These are phyloP conservation scores for Rhea americana DNA, from an alignment of 2,113 vertebrate genomes.

Conservation along the genomic window DNA sequence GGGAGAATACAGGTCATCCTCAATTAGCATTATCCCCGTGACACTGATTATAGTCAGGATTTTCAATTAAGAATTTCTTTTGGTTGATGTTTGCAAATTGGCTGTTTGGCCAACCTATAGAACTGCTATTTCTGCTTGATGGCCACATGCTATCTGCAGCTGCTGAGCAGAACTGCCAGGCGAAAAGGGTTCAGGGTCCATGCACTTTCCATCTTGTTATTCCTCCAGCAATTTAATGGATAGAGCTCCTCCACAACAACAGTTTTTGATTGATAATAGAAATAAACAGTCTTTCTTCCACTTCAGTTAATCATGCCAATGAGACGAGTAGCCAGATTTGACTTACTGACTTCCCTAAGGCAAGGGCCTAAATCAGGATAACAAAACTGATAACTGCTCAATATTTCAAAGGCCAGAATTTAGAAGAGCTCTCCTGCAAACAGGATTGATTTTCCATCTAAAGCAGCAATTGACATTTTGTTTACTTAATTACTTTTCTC, in stretches of 20 bases:
- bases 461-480: neutral
- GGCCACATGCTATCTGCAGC: fast-evolving
- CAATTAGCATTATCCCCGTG: neutral
- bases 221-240: neutral
- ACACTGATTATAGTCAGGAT: neutral
- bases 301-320: neutral
- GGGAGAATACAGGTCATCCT: neutral
- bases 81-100: neutral
- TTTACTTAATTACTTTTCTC: neutral
- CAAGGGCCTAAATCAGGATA: neutral
- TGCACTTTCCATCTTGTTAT: neutral
- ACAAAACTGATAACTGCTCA: neutral
- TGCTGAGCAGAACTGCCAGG: neutral
- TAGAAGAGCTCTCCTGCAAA: neutral
- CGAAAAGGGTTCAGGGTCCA: neutral
- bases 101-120: neutral
- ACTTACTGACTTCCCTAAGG: neutral
- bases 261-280: neutral
- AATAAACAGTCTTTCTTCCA: neutral
- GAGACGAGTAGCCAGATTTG: neutral
- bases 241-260: neutral
- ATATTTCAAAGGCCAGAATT: neutral
- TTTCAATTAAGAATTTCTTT: neutral
- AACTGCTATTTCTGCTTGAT: neutral
- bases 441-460: neutral